These are phyloP conservation scores for Amiota communis DNA, from an alignment of 2,888 invertebrate species.

Conservation along the genomic window DNA sequence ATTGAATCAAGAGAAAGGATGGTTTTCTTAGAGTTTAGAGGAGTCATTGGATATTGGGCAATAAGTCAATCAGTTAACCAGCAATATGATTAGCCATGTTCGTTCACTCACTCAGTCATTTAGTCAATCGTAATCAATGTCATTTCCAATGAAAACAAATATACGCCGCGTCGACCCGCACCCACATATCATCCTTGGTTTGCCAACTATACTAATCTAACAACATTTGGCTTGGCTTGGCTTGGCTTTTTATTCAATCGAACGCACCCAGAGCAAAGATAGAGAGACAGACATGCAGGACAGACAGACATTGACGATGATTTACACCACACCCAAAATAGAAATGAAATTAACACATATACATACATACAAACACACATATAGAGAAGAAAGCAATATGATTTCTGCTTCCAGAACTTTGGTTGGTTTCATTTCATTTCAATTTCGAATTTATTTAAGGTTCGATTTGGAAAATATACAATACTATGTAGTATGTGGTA, in stretches of 20 bases:
- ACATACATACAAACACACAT: no score
- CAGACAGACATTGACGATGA: background rate
- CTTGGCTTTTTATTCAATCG: background rate
- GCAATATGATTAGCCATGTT: background rate
- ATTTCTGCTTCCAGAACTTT: no score
- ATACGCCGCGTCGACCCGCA: background rate
- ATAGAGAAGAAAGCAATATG: no score
- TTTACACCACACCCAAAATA: conserved; percentile 18
- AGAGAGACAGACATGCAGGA: background rate
- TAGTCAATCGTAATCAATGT: conserved; percentile 21
- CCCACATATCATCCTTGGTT: conserved; percentile 1
- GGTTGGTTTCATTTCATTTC: no score
- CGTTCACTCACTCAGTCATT: background rate
- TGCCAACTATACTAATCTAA: background rate
- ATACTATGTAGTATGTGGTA: no score
- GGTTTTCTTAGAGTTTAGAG: no score
- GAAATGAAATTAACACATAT: conserved; percentile 20
- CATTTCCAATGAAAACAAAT: conserved; percentile 13
- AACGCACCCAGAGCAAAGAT: background rate
- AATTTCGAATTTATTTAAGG: no score
- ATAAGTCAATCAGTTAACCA: background rate
- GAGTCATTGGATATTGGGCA: background rate
- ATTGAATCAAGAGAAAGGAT: no score
- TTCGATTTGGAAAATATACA: no score
- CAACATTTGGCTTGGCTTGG: background rate